A percentile compares a stretch with the other conserved stretches of the same genome.
These are phyloP conservation scores for Empis livida DNA, from an alignment of 2,888 invertebrate genomes.

Conservation along the genomic window DNA sequence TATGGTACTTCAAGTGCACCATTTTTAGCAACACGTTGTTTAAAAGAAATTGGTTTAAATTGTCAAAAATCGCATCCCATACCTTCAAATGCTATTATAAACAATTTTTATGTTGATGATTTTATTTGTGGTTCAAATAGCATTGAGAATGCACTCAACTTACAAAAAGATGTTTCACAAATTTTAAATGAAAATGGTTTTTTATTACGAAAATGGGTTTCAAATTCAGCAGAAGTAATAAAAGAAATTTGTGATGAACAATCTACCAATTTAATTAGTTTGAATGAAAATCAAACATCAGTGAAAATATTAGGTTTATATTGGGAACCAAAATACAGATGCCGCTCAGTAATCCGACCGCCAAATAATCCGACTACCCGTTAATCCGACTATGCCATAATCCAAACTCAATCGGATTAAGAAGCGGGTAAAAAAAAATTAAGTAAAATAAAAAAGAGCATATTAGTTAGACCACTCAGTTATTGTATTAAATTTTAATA, in stretches of 20 bases:
- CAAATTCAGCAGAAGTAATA: slow-evolving; percentile 8
- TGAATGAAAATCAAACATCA: not conserved
- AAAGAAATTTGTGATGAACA: not conserved
- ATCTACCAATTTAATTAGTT: not conserved
- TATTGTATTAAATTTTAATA: no score
- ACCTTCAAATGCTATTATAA: slow-evolving; percentile 8
- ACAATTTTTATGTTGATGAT: slow-evolving; percentile 15
- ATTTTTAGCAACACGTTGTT: slow-evolving; percentile 12
- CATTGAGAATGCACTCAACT: slow-evolving; percentile 7
- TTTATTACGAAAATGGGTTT: slow-evolving; percentile 11
- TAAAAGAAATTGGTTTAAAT: slow-evolving; percentile 11
- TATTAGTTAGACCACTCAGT: no score
- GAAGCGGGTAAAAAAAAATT: no score
- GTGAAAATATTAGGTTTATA: not conserved
- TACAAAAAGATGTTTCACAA: slow-evolving; percentile 6
- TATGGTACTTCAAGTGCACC: slow-evolving; percentile 15
- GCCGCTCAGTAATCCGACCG: no score
- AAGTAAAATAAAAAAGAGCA: no score
- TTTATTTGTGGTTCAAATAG: slow-evolving; percentile 11
- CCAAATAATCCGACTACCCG: no score
- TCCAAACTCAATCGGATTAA: no score
- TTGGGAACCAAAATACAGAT: not conserved
- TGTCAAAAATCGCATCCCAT: slow-evolving; percentile 6
- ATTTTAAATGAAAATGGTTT: slow-evolving; percentile 7
- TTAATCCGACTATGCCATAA: no score